These are phyloP conservation scores for Scytalopus superciliaris DNA, from an alignment of 2,113 vertebrate genomes.

Conservation along the genomic window DNA sequence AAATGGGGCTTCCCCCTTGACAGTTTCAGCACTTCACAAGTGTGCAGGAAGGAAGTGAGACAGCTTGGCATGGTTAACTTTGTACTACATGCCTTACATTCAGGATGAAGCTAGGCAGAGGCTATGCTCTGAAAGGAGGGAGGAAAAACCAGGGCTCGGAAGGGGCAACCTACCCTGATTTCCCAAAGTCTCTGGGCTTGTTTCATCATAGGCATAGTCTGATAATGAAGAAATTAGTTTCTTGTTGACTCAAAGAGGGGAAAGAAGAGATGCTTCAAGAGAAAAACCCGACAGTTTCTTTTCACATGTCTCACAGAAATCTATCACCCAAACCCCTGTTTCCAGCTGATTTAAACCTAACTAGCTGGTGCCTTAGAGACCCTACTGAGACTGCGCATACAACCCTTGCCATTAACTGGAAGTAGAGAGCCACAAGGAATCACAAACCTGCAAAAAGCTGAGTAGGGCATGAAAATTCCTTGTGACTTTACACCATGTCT, in stretches of 20 bases:
- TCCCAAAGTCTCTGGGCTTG: not conserved
- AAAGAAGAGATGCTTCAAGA: not conserved
- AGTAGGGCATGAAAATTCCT: not conserved
- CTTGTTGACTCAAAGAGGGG: not conserved
- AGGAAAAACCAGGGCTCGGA: not conserved
- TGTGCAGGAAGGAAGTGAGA: not conserved
- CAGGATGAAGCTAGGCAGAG: not conserved
- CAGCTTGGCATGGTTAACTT: not conserved
- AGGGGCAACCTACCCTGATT: not conserved
- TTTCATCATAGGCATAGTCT: not conserved
- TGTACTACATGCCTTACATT: not conserved
- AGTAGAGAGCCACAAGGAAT: not conserved
- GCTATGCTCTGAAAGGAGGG: not conserved
- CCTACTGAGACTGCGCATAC: not conserved
- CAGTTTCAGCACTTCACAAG: fast-evolving
- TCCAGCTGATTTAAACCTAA: not conserved
- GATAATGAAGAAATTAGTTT: not conserved
- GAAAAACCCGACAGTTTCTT: not conserved
- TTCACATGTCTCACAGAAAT: not conserved
- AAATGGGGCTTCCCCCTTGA: not conserved
- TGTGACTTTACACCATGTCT: not conserved
- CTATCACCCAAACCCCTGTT: not conserved
- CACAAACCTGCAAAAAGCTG: not conserved
- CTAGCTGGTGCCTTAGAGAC: not conserved
- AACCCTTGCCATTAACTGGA: not conserved